A percentile compares a stretch with the other conserved stretches of the same genome.
Conservation (phyloP, 2,113 vertebrate genomes). For the Murina feae region DNA sequence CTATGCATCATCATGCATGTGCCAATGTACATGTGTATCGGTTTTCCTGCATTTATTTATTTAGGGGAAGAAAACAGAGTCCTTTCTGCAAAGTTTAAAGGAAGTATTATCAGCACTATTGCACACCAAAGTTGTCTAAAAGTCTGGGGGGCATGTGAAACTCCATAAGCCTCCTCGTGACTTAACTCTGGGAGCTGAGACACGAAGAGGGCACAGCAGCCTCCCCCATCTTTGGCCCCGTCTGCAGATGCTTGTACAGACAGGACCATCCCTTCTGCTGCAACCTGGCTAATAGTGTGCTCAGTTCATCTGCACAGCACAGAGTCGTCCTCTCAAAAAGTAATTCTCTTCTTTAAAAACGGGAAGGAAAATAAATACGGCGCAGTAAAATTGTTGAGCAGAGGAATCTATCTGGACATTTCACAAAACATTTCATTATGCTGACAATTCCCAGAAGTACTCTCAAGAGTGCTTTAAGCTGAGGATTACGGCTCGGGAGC, state of each 20-base stretch:
- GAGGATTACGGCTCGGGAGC: conserved; percentile 87
- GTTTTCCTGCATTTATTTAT: conserved; percentile 57
- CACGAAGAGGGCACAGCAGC: background rate
- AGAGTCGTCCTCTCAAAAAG: conserved; percentile 79
- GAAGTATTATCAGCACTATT: conserved; percentile 21
- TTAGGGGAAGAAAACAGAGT: conserved; percentile 46
- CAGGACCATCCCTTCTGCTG: conserved; percentile 55
- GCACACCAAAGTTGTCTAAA: conserved; percentile 69
- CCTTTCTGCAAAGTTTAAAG: conserved; percentile 55
- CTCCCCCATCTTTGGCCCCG: background rate
- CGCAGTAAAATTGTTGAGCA: conserved; percentile 84
- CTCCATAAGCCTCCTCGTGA: conserved; percentile 52
- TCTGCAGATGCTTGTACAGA: conserved; percentile 33
- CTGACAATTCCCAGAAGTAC: conserved; percentile 89
- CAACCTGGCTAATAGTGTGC: conserved; percentile 71
- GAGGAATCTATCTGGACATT: conserved; percentile 88
- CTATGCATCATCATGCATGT: background rate
- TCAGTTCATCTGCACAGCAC: conserved; percentile 76
- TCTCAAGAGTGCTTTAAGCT: conserved; percentile 88
- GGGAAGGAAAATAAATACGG: conserved; percentile 85
- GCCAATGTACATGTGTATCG: background rate
- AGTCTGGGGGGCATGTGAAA: conserved; percentile 69
- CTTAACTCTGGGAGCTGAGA: conserved; percentile 71
- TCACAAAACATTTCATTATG: conserved; percentile 91
- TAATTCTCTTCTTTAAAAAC: conserved; percentile 83